Evolutionary conservation across 2,113 vertebrate species (phyloP).

Genomic region (Chionodraco myersi): DNA sequence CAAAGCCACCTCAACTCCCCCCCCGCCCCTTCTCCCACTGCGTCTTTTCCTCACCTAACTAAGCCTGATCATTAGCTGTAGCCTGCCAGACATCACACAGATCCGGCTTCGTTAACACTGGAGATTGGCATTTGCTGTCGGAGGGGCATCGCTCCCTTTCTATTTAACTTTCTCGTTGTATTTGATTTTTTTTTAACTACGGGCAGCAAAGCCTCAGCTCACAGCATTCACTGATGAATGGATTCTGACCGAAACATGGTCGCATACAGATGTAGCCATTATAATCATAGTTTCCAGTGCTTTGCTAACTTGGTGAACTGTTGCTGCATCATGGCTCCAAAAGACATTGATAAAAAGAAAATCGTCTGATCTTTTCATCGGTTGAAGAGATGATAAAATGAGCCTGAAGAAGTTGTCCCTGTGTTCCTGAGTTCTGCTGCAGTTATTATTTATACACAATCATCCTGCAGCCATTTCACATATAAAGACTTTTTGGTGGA

Average conservation of each 20-base stretch:
- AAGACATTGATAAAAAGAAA: background rate
- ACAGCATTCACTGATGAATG: slow-evolving; percentile 30
- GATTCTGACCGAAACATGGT: slow-evolving; percentile 36
- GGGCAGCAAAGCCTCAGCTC: slow-evolving; percentile 22
- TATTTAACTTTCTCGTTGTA: slow-evolving; percentile 9
- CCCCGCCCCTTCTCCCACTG: background rate
- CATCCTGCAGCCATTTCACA: background rate
- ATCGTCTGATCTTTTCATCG: background rate
- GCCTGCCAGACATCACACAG: slow-evolving; percentile 59
- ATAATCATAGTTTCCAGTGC: slow-evolving; percentile 4
- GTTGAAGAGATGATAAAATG: background rate
- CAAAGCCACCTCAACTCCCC: slow-evolving; percentile 9
- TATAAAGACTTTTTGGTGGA: background rate
- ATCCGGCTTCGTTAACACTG: slow-evolving; percentile 50
- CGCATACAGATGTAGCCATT: slow-evolving; percentile 24
- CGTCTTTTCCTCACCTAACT: slow-evolving; percentile 41
- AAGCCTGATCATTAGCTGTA: slow-evolving; percentile 67
- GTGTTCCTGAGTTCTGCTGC: background rate
- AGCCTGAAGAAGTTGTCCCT: background rate
- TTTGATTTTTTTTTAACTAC: slow-evolving; percentile 37
- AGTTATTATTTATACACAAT: slow-evolving; percentile 5
- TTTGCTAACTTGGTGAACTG: slow-evolving; percentile 9
- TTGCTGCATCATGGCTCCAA: background rate
- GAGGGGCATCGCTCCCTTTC: slow-evolving; percentile 25
- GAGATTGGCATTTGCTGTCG: slow-evolving; percentile 57